A percentile compares a stretch with the other conserved stretches of the same genome.
Conservation (phyloP, 1,140 invertebrate genomes). For the Araneus ventricosus region DNA sequence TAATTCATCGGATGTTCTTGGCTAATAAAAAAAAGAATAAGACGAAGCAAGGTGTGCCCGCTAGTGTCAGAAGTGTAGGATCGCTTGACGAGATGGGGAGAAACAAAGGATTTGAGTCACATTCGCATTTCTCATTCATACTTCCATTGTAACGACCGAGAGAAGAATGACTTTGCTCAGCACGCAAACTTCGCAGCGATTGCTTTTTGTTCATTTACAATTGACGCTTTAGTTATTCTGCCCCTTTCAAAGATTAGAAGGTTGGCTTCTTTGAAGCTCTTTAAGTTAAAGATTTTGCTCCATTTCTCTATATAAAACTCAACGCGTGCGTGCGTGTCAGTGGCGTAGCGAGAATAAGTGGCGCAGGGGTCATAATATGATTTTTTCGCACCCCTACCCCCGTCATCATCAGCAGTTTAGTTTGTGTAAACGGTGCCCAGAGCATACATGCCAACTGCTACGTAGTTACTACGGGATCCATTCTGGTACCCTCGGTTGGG, state of each 20-base stretch:
- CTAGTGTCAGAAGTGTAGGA: slow-evolving; percentile 2
- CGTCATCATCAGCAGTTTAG: too few species aligned
- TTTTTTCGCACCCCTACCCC: too few species aligned
- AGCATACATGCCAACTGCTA: too few species aligned
- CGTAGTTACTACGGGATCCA: too few species aligned
- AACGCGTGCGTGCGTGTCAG: too few species aligned
- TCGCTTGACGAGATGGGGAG: neutral
- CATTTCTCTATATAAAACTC: too few species aligned
- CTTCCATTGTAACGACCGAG: neutral
- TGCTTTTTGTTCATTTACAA: neutral
- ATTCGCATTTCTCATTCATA: slow-evolving; percentile 7
- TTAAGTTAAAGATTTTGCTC: neutral
- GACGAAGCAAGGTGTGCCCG: neutral
- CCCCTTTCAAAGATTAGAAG: neutral
- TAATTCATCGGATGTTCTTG: neutral
- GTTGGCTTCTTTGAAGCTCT: neutral
- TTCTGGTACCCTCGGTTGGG: too few species aligned
- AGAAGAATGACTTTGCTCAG: neutral
- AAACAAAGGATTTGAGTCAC: slow-evolving; percentile 6
- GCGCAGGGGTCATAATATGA: too few species aligned
- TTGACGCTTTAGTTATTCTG: neutral
- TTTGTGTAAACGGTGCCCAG: too few species aligned
- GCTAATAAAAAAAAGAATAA: neutral
- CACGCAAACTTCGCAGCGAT: neutral
- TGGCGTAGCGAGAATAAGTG: too few species aligned